Evolutionary conservation across 2,113 vertebrate genomes (phyloP).

Genomic region (Octodon degus): DNA sequence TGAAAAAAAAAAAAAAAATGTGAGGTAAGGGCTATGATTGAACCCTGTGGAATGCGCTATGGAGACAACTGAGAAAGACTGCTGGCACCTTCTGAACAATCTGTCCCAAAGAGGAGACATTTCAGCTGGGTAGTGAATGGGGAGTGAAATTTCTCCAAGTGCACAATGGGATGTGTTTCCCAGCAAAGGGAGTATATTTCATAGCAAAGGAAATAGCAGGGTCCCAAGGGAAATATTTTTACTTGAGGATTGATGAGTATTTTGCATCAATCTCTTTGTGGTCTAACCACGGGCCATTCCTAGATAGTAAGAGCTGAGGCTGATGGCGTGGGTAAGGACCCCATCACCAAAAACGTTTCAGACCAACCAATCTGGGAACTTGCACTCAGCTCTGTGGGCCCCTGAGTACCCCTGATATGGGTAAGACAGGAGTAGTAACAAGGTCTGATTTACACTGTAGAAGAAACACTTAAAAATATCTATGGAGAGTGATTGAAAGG

Average conservation of each 20-base stretch:
- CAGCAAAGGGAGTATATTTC: not conserved
- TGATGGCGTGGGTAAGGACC: not conserved
- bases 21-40: not conserved
- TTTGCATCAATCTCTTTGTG: not conserved
- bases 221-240: not conserved
- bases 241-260: not conserved
- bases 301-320: not conserved
- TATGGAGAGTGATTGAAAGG: not conserved
- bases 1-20: no score
- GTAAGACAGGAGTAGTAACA: not conserved
- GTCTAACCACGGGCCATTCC: not conserved
- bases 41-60: not conserved
- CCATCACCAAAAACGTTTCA: not conserved
- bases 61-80: not conserved
- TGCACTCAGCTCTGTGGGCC: not conserved
- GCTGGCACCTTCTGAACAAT: not conserved
- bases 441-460: not conserved
- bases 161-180: not conserved
- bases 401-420: not conserved
- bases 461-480: not conserved
- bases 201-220: not conserved
- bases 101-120: not conserved
- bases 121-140: constrained; percentile 24
- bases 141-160: not conserved
- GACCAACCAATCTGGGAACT: not conserved